A percentile compares a stretch with the other conserved stretches of the same genome.
These are phyloP conservation scores for Pachyseris speciosa DNA, from an alignment of 64 coral and sea anemone species.

Conservation along the genomic window DNA sequence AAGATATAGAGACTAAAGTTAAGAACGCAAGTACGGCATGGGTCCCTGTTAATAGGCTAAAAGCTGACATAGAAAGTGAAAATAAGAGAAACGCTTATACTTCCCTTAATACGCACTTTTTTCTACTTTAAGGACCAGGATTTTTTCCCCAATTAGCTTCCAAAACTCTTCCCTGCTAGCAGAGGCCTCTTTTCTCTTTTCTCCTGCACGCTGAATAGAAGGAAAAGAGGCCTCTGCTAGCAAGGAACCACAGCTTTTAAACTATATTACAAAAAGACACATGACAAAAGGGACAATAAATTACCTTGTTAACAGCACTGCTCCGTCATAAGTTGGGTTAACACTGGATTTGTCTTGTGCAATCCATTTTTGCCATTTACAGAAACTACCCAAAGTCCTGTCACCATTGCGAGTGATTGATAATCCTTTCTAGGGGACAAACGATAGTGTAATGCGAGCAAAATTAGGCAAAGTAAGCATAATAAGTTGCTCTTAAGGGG, in stretches of 20 bases:
- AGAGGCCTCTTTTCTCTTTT: no score
- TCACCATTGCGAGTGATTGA: slow-evolving; percentile 76
- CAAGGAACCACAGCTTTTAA: no score
- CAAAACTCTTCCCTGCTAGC: no score
- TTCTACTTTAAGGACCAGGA: neutral
- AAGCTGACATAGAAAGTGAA: neutral
- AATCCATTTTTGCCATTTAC: slow-evolving; percentile 85
- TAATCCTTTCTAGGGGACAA: slow-evolving; percentile 66
- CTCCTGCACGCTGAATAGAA: no score
- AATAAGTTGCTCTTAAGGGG: neutral
- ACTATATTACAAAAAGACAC: no score
- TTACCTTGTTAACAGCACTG: slow-evolving; percentile 90
- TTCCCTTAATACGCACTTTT: neutral
- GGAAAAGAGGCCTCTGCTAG: no score
- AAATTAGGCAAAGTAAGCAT: neutral
- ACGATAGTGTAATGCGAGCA: no score
- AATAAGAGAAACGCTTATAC: no score
- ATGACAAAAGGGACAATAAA: neutral
- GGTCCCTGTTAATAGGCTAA: neutral
- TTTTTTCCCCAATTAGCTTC: no score
- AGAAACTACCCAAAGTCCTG: slow-evolving; percentile 91
- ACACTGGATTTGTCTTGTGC: slow-evolving; percentile 35
- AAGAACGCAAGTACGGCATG: neutral
- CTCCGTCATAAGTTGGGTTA: slow-evolving; percentile 72
- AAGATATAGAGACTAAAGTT: neutral